A percentile compares a stretch with the other conserved stretches of the same genome.
These are phyloP conservation scores for Notothenia rossii DNA, from an alignment of 2,113 vertebrate genomes.

Conservation along the genomic window DNA sequence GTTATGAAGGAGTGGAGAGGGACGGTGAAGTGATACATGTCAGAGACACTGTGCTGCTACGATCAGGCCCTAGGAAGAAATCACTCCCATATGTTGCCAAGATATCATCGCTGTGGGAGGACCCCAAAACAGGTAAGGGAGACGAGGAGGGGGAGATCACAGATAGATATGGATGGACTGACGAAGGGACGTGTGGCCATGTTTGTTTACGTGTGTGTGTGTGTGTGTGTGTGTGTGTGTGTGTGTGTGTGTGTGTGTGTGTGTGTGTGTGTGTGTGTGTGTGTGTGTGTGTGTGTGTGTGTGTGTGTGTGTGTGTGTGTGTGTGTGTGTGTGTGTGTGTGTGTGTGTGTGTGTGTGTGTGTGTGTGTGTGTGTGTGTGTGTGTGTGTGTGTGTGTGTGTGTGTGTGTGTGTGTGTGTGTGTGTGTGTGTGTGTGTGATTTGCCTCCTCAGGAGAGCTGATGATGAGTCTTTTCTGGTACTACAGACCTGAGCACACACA, in stretches of 20 bases:
- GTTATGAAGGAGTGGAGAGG: constrained; percentile 95
- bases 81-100: constrained; percentile 98
- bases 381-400: constrained; percentile 4
- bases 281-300: constrained; percentile 5
- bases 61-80: constrained; percentile 96
- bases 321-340: too few species aligned
- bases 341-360: too few species aligned
- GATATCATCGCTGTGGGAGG: constrained; percentile 98
- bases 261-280: too few species aligned
- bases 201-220: constrained; percentile 42
- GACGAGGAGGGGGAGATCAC: background rate
- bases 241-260: too few species aligned
- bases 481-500: constrained; percentile 99
- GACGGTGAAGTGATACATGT: constrained; percentile 96
- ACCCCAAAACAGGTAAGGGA: constrained; percentile 93
- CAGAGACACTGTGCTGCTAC: constrained; percentile 94
- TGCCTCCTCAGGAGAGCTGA: constrained; percentile 91
- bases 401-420: constrained; percentile 30
- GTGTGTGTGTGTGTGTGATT: background rate
- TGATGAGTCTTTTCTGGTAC: constrained; percentile 99
- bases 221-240: too few species aligned
- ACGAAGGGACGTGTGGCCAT: constrained; percentile 2
- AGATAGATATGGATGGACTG: background rate
- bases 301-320: background rate
- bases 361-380: too few species aligned